Percentiles rank a stretch among this genome's conserved stretches.
Conservation (phyloP, 2,797 vertebrate species). For the Liasis olivaceus region DNA sequence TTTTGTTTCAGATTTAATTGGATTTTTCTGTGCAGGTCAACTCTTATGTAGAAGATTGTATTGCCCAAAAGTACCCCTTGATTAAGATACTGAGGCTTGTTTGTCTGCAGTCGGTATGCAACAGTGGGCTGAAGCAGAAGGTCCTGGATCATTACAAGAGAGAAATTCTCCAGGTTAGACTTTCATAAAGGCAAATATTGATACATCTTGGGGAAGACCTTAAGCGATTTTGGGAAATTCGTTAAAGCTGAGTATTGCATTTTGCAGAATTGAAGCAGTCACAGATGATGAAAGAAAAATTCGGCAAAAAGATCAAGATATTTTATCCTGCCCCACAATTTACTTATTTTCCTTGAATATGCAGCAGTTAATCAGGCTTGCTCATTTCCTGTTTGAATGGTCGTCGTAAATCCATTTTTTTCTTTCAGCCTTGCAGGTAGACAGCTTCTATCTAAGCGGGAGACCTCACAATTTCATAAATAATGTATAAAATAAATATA, state of each 20-base stretch:
- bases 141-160: constrained; percentile 94
- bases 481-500: background rate
- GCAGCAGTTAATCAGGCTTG: too few species aligned
- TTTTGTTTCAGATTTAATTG: background rate
- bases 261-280: background rate
- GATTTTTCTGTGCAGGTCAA: constrained; percentile 79
- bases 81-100: constrained; percentile 92
- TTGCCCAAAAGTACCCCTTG: constrained; percentile 91
- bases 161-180: constrained; percentile 92
- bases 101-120: constrained; percentile 96
- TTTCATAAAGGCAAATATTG: background rate
- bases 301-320: background rate
- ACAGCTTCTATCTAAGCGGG: background rate
- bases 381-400: background rate
- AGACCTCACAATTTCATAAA: background rate
- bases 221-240: background rate
- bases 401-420: background rate
- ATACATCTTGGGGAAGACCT: background rate
- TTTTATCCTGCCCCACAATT: too few species aligned
- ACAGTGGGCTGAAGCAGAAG: constrained; percentile 95
- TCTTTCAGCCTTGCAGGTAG: background rate
- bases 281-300: background rate
- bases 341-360: background rate
- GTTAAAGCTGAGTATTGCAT: background rate
- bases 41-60: constrained; percentile 92